These are phyloP conservation scores for Zonotrichia albicollis DNA, from an alignment of 2,797 vertebrate species.

Conservation along the genomic window DNA sequence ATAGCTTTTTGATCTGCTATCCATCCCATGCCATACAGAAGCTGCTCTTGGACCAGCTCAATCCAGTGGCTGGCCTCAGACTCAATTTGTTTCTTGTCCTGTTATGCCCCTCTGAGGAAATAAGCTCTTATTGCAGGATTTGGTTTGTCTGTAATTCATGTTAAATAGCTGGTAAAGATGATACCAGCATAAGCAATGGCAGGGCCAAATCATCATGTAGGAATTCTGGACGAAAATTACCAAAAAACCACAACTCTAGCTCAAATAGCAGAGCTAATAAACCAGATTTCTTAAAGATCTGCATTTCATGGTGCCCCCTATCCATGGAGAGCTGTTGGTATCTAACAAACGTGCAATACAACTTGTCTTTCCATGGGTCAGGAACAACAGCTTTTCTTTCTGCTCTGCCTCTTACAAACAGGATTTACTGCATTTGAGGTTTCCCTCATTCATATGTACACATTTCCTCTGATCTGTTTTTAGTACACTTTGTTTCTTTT, in stretches of 20 bases:
- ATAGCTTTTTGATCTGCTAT: not conserved
- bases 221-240: not conserved
- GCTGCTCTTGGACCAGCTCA: not conserved
- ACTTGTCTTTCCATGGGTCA: not conserved
- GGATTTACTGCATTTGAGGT: not conserved
- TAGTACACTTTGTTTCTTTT: not conserved
- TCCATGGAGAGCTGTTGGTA: not conserved
- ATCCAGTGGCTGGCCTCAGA: not conserved
- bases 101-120: constrained; percentile 22
- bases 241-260: fast-evolving
- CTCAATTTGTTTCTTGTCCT: not conserved
- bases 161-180: not conserved
- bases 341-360: fast-evolving
- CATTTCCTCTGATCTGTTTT: not conserved
- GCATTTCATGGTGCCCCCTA: not conserved
- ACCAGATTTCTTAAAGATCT: not conserved
- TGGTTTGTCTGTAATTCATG: not conserved
- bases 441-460: not conserved
- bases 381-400: not conserved
- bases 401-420: not conserved
- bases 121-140: not conserved
- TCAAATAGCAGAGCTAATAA: not conserved
- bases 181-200: not conserved
- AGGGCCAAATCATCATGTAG: fast-evolving
- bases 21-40: fast-evolving